phyloP scores from a whole-genome alignment of 2,113 vertebrate genomes.

The Merops nubicus region DNA sequence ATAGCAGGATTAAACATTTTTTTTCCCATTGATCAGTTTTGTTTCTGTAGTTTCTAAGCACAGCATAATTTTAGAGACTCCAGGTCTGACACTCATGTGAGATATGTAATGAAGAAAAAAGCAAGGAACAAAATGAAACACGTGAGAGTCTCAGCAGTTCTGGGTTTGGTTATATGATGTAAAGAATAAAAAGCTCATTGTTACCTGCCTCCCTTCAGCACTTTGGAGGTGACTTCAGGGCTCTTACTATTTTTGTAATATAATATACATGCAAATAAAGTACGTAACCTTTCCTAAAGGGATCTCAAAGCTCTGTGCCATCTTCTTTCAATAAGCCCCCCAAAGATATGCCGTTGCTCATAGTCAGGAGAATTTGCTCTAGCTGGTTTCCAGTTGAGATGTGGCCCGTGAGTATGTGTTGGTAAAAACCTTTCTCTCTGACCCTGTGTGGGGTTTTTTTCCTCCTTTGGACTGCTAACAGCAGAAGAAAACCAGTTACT shows the following conservation, averaged over 20 bases:
- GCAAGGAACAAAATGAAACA: not conserved
- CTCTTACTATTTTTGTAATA: not conserved
- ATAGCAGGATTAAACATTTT: not conserved
- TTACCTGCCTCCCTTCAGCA: not conserved
- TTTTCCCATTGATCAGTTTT: not conserved
- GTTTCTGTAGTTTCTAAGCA: not conserved
- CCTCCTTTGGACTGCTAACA: too few species aligned
- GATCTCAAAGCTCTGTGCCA: not conserved
- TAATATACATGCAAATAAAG: not conserved
- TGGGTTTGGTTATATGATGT: not conserved
- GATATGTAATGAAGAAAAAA: not conserved
- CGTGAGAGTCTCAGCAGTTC: not conserved
- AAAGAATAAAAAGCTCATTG: not conserved
- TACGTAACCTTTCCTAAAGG: not conserved
- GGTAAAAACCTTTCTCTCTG: not conserved
- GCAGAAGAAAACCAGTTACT: fast-evolving
- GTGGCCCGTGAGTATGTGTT: not conserved
- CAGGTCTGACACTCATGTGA: not conserved
- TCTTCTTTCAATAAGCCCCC: not conserved
- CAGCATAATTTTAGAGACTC: not conserved
- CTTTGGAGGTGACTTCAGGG: not conserved
- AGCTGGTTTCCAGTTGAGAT: not conserved
- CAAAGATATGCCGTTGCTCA: not conserved
- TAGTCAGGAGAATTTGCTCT: not conserved
- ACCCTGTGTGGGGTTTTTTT: not conserved